Evolutionary conservation across 2,797 vertebrate species (phyloP), one percentile per base, ranked within the genome.

Genomic region (Oreochromis grahami): DNA sequence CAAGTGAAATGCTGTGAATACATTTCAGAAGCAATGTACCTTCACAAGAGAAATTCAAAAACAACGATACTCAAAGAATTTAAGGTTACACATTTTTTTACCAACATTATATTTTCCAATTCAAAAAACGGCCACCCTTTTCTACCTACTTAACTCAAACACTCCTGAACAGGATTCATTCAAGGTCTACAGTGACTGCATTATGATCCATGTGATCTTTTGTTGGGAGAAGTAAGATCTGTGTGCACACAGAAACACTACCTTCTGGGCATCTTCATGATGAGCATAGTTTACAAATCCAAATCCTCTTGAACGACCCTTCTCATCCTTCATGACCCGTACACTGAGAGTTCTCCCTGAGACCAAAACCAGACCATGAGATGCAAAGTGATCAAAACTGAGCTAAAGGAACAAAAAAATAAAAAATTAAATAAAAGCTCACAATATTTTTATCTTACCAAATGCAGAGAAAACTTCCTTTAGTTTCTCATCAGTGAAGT

Each of bases 201-300:
- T 68, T 43, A 43, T 43, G 63, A 68, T 6, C 38, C 65, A 70
- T 43, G 38, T 26, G 65, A 70, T 45, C 38, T 70, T 43, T 43
- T 43, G 15, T 70, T 43, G 63, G 36, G 21, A 72, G 41, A 48
- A 72, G 43, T 53, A 15, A 1, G 14, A 19, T 68, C 21, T 36
- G 2, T 70, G 41, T 24, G 8, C 29, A 77, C 24, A 80, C 2
- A 50, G 4, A 83, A 52, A 15, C 12, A 4, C 7, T 96, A 98
- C 99, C 97, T 98, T 98, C 91, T 97, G 97, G 55, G 99, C 99
- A 91, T 99, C 98, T 88, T 98, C 97, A 0, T 99, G 98, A 90
- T 96, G 98, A 84, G 97, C 97, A 14, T 96, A 99, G 95, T 99
- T 99, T 77, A 99, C 98, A 84, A 99, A 99, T 6, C 99, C 99